Evolutionary conservation across 37 sponge, comb jelly and placozoan genomes (phyloP), one percentile per base, ranked within the genome.

Genomic region (Tethya wilhelma): DNA sequence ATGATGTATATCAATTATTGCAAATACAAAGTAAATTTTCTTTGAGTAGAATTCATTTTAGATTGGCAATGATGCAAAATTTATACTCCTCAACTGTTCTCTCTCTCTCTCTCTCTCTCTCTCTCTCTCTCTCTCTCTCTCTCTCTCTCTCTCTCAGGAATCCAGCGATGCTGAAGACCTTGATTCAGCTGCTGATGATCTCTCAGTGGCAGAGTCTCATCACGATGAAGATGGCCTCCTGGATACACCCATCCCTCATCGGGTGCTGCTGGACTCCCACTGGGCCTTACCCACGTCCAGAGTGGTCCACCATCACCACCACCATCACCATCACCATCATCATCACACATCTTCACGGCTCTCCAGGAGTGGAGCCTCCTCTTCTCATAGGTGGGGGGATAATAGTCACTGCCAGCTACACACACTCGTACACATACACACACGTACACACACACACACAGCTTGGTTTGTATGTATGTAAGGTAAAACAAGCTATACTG

Each of bases 101-200:
- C 53, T 49, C 9, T 14, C 9, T 49, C 14, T 49, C 53, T 19
- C 14, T 49, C 14, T 9, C 14, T 49, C 14, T 49, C 14, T 49
- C 14, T 49, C 53, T 49, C n/a, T n/a, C n/a, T n/a, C n/a, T 6
- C 25, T 37, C 68, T 36, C 22, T 7, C 7, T 7, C 38, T 67
- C 8, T 32, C 12, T 26, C 8, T 22, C 34, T 2, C 22, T 26
- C 38, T 25, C 37, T 33, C 59, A 88, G 88, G 88, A 88, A 19
- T 81, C 83, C 43, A 88, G 71, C 62, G 88, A 88, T 68, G 69
- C 44, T 33, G 88, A 88, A 33, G 88, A 88, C 28, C 20, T 88
- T 38, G 88, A 88, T 4, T 69, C 69, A 12, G 80, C 4, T 30
- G 69, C 36, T 26, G 88, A 88, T 46, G 87, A 87, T n/a, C 56